Percentiles rank a stretch among this genome's conserved stretches.
Conservation (phyloP, 2,797 vertebrate genomes). For the Pangasius larnaudii region DNA sequence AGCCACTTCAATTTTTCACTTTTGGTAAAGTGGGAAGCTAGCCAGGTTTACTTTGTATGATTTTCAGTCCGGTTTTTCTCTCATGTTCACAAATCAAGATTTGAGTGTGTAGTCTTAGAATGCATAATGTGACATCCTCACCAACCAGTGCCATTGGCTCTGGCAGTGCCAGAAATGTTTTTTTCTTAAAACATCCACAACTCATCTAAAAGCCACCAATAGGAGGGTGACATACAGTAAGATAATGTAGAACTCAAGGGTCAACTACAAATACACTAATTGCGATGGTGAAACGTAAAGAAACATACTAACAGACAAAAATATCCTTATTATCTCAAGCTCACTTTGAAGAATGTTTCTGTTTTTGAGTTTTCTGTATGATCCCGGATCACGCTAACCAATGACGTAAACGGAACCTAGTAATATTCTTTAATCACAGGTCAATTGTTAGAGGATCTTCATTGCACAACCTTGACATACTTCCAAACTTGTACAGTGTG, state of each 20-base stretch:
- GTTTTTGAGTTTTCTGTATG: no score
- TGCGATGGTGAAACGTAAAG: not conserved
- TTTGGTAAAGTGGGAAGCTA: not conserved
- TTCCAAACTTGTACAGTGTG: no score
- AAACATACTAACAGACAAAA: not conserved
- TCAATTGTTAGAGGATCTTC: no score
- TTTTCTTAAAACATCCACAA: no score
- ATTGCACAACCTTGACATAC: no score
- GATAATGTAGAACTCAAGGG: not conserved
- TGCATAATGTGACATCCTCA: no score
- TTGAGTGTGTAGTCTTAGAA: no score
- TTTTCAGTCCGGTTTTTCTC: not conserved
- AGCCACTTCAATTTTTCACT: not conserved
- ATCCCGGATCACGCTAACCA: no score
- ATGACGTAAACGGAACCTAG: no score
- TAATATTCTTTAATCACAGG: no score
- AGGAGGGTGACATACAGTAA: not conserved
- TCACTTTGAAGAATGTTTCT: not conserved
- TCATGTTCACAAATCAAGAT: no score
- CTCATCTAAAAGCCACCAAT: not conserved
- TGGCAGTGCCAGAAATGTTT: not conserved
- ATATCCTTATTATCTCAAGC: not conserved
- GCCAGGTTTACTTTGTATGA: not conserved
- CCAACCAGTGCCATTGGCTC: no score
- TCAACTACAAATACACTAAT: not conserved